A percentile compares a stretch with the other conserved stretches of the same genome.
Conservation (phyloP, 2,888 invertebrate species). For the Mayetiola destructor region DNA sequence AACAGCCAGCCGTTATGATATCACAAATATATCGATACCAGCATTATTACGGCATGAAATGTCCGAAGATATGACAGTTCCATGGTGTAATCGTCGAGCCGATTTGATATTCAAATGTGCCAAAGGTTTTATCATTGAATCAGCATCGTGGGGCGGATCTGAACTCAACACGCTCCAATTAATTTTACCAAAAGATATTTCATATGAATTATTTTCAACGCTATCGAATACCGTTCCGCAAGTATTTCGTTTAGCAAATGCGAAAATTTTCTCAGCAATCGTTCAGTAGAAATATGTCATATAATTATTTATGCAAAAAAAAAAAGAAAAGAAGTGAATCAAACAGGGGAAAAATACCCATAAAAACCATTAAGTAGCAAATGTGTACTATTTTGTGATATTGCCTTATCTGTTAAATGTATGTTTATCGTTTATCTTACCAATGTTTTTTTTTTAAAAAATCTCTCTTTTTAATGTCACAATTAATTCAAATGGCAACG, state of each 20-base stretch:
- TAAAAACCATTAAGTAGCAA: no score
- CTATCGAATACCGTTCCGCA: conserved; percentile 78
- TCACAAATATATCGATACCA: conserved; percentile 85
- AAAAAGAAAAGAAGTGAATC: neutral
- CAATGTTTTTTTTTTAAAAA: no score
- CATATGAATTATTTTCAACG: conserved; percentile 65
- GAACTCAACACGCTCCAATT: conserved; percentile 44
- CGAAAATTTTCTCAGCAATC: conserved; percentile 47
- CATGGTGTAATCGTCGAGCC: conserved; percentile 91
- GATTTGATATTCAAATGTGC: conserved; percentile 97
- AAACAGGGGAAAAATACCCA: no score
- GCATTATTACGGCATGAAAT: conserved; percentile 84
- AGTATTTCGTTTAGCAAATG: conserved; percentile 90
- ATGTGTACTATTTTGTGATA: no score
- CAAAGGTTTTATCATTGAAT: conserved; percentile 99
- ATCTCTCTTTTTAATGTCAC: no score
- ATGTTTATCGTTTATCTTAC: no score
- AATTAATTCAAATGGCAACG: no score
- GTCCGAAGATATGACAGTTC: conserved; percentile 91
- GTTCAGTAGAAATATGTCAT: neutral
- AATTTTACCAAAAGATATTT: conserved; percentile 68
- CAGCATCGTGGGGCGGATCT: conserved; percentile 83
- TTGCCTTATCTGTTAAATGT: no score
- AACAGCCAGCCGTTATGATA: conserved; percentile 86
- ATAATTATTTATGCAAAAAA: neutral